phyloP scores from a whole-genome alignment of 2,113 vertebrate genomes.

The Galeopterus variegatus region DNA sequence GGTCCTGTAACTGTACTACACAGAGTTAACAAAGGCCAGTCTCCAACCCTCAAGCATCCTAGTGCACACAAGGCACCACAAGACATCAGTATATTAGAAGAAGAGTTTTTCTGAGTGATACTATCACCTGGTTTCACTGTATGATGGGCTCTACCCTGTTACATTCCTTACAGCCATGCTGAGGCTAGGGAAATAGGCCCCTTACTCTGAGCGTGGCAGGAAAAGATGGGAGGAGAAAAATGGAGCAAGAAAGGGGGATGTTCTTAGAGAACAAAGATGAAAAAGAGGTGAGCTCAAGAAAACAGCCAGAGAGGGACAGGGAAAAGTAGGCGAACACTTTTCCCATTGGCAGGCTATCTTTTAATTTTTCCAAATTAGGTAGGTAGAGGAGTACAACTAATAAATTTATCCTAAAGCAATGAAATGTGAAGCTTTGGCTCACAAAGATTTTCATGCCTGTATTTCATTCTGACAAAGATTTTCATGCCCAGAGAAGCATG shows the following conservation, averaged over 20 bases:
- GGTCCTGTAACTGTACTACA: not conserved
- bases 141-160: not conserved
- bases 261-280: not conserved
- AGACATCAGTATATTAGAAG: not conserved
- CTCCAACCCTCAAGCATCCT: not conserved
- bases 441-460: constrained; percentile 58
- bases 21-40: not conserved
- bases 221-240: not conserved
- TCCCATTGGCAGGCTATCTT: not conserved
- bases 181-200: not conserved
- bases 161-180: not conserved
- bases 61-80: not conserved
- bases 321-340: not conserved
- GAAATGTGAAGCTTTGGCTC: constrained; percentile 33
- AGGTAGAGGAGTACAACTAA: not conserved
- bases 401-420: not conserved
- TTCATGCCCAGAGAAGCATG: constrained; percentile 60
- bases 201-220: not conserved
- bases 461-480: not conserved
- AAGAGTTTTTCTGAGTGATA: not conserved
- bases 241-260: not conserved
- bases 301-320: not conserved
- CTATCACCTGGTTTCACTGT: not conserved
- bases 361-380: not conserved
- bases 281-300: not conserved